Conservation (phyloP, 2,797 vertebrate genomes). For the Pseudomugil tenellus region DNA sequence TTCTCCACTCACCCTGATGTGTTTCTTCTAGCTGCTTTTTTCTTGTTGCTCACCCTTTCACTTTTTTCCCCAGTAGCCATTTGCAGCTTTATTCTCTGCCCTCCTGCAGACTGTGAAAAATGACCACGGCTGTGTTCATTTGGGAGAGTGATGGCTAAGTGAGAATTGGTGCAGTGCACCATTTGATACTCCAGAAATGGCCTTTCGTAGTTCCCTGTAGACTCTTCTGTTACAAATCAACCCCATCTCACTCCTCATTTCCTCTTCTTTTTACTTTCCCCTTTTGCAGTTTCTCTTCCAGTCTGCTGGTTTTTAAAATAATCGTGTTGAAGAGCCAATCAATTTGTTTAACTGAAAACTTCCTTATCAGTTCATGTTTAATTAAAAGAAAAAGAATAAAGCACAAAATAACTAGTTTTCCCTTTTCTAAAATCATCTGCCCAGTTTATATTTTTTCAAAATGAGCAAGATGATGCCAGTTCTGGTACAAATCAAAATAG, state of each 20-base stretch:
- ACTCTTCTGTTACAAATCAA: slow-evolving; percentile 63
- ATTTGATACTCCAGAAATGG: slow-evolving; percentile 63
- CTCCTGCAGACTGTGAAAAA: slow-evolving; percentile 50
- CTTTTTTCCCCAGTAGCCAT: slow-evolving; percentile 3
- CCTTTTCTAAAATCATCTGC: slow-evolving; percentile 12
- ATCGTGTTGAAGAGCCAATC: slow-evolving; percentile 14
- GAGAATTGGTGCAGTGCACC: slow-evolving; percentile 74
- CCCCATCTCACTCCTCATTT: slow-evolving; percentile 32
- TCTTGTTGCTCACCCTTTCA: slow-evolving; percentile 9
- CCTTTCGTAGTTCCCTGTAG: slow-evolving; percentile 66
- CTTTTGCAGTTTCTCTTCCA: slow-evolving; percentile 11
- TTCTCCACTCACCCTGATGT: not conserved
- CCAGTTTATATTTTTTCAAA: slow-evolving; percentile 26
- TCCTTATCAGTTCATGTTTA: not conserved
- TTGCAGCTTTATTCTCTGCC: slow-evolving; percentile 34
- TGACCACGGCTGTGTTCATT: slow-evolving; percentile 39
- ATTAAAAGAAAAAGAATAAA: not conserved
- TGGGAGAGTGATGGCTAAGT: slow-evolving; percentile 47
- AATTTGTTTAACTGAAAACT: too few relatives aligned
- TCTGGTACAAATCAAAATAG: slow-evolving; percentile 51
- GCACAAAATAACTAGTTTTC: slow-evolving; percentile 8
- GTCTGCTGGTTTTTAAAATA: slow-evolving; percentile 23
- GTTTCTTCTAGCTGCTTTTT: slow-evolving; percentile 17
- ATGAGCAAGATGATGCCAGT: slow-evolving; percentile 37
- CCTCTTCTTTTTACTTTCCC: slow-evolving; percentile 18